A percentile compares a stretch with the other conserved stretches of the same genome.
Evolutionary conservation across 2,113 vertebrate species (phyloP).

Genomic region (Noturus placidus): DNA sequence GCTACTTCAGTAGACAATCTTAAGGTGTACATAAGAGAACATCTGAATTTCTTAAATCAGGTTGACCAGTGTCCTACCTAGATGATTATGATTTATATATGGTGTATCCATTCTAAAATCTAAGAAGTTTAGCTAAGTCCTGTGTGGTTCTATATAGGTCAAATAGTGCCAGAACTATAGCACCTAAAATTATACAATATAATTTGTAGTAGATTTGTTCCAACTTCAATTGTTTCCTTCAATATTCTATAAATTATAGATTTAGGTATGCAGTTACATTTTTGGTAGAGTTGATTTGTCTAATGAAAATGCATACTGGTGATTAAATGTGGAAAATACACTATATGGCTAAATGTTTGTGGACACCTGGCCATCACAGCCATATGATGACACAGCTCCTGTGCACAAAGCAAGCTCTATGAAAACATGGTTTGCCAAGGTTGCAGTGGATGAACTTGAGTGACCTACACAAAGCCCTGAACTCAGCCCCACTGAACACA

Average conservation of each 20-base stretch:
- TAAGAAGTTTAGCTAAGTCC: neutral
- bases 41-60: neutral
- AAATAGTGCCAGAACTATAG: neutral
- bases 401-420: neutral
- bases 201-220: neutral
- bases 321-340: neutral
- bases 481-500: neutral
- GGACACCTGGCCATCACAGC: too few relatives aligned
- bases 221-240: neutral
- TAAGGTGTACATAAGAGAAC: neutral
- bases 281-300: neutral
- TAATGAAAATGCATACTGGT: neutral
- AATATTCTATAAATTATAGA: too few relatives aligned
- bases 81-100: neutral
- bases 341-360: too few relatives aligned
- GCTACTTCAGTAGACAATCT: neutral
- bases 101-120: neutral
- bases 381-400: neutral
- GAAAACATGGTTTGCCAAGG: neutral
- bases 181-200: neutral
- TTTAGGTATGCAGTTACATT: neutral
- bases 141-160: neutral
- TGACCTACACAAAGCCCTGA: neutral
- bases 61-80: neutral
- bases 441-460: neutral